Base-by-base conservation (phyloP, 1,140 invertebrate species). In the Zaprionus nigranus region DNA sequence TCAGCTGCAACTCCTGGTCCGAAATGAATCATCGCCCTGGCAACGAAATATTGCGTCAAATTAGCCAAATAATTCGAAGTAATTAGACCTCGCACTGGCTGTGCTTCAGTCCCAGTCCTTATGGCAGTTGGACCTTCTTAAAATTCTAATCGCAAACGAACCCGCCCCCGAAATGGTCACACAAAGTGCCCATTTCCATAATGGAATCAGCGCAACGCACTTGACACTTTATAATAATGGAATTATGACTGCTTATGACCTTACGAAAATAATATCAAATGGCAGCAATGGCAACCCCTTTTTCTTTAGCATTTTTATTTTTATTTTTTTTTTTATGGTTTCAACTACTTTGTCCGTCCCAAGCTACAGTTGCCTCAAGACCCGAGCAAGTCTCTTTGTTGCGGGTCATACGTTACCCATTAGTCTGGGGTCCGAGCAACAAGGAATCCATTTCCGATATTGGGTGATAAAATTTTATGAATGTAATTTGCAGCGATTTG, bases 381-480 rank as follows among this genome's bases (percentile, higher is more conserved):
- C 69, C 12, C 11, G 20, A 20, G 64, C 65, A 58, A 28, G 13
- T 34, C 63, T 71, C 80, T 88, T 83, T 88, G 80, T 81, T 73
- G 65, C 54, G 40, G 81, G 65, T 82, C 83, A 88, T 79, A 82
- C 79, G 58, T 51, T 80, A 70, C 54, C 85, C 85, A 88, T 88
- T 90, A 90, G 85, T 90, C 85, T 87, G 84, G 77, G 64, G 53
- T 49, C 77, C 62, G 68, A 80, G 49, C 77, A 78, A 78, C 77
- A 86, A 70, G 72, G 69, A 91, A 90, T 91, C 83, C 87, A 91
- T 91, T 91, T 91, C 81, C 87, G 87, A 91, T 91, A 91, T 91
- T 87, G 79, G 87, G 87, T 84, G 87, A 91, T 91, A 91, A 91
- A 91, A 91, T 91, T 91, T 91, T 91, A 91, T 91, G 78, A 78